Conservation (phyloP, 2,113 vertebrate species). For the Gallinago undulata region DNA sequence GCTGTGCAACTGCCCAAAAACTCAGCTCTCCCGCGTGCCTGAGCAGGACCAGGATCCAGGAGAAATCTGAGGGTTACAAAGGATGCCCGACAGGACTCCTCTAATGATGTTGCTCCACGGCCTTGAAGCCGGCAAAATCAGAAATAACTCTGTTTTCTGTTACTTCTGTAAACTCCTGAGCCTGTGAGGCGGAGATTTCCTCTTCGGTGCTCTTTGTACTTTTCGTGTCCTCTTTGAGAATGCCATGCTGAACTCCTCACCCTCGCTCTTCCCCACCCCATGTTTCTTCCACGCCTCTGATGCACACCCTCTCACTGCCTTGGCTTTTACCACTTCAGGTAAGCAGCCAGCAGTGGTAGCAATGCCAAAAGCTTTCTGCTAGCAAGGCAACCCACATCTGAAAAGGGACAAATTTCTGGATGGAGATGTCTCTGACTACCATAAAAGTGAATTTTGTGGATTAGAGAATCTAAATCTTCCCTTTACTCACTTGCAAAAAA, state of each 20-base stretch:
- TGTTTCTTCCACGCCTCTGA: neutral
- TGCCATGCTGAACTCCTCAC: neutral
- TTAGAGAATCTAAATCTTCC: neutral
- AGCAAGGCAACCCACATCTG: neutral
- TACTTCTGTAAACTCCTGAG: neutral
- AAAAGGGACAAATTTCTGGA: neutral
- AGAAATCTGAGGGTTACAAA: neutral
- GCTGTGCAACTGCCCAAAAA: constrained; percentile 4
- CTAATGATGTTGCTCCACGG: neutral
- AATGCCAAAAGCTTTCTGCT: neutral
- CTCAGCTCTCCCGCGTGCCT: neutral
- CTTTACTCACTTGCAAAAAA: neutral
- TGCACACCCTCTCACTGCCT: neutral
- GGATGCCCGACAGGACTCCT: neutral
- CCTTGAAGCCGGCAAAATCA: neutral
- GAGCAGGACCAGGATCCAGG: neutral
- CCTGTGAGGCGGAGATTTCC: neutral
- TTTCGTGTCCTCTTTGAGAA: neutral
- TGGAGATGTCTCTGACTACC: neutral
- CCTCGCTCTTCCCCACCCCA: neutral
- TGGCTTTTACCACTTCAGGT: neutral
- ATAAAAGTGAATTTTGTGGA: neutral
- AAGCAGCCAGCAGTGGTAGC: neutral
- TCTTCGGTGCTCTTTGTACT: neutral
- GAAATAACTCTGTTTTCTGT: neutral